These are phyloP conservation scores for Xiphorhynchus erythropygius DNA, from an alignment of 2,797 vertebrate genomes.

Conservation along the genomic window DNA sequence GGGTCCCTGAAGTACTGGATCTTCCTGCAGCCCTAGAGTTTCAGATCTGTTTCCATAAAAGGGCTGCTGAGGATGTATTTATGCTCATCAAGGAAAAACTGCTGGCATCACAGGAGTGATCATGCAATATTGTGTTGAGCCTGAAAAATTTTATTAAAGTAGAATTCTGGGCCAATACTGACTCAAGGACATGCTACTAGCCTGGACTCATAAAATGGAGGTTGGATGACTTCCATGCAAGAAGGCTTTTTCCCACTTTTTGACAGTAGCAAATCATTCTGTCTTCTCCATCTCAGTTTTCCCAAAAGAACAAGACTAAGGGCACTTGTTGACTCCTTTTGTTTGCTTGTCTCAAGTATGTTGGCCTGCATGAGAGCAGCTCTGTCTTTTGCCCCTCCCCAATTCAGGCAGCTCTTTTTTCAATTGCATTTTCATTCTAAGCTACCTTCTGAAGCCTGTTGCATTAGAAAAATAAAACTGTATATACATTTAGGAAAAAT, in stretches of 20 bases:
- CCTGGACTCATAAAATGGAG: neutral
- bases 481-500: neutral
- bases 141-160: neutral
- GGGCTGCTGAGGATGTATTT: neutral
- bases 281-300: neutral
- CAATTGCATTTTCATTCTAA: neutral
- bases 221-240: neutral
- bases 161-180: neutral
- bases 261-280: neutral
- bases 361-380: neutral
- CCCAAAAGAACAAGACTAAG: neutral
- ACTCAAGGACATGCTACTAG: neutral
- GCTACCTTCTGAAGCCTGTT: neutral
- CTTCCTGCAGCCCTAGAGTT: neutral
- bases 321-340: neutral
- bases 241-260: neutral
- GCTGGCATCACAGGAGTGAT: neutral
- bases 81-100: neutral
- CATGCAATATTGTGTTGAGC: neutral
- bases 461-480: neutral
- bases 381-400: neutral
- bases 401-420: neutral
- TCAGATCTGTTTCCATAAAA: neutral
- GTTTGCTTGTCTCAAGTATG: rapidly evolving
- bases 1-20: neutral